Conservation (phyloP, 2,113 vertebrate species). For the Podiceps cristatus region DNA sequence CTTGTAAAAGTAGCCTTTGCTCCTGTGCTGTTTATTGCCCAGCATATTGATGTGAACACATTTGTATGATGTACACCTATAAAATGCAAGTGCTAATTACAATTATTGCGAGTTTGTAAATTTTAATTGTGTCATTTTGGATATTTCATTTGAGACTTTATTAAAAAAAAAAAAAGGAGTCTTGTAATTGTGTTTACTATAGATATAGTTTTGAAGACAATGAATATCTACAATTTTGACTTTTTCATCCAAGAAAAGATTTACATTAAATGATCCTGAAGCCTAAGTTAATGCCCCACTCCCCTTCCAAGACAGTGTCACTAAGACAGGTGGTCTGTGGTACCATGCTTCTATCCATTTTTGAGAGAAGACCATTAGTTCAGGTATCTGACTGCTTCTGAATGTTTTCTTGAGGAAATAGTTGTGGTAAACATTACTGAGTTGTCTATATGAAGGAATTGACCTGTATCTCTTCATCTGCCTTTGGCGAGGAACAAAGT, state of each 20-base stretch:
- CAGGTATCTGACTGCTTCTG: background rate
- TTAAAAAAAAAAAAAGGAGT: background rate
- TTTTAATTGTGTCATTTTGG: background rate
- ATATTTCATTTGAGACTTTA: background rate
- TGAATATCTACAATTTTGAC: background rate
- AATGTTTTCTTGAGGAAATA: background rate
- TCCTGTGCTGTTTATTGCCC: background rate
- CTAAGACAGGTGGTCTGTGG: background rate
- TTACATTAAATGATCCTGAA: background rate
- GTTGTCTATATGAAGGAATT: background rate
- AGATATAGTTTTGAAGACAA: background rate
- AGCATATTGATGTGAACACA: background rate
- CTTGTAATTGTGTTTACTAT: background rate
- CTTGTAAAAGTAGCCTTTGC: background rate
- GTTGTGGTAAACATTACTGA: background rate
- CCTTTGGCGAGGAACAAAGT: background rate
- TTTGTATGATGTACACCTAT: background rate
- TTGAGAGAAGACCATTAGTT: background rate
- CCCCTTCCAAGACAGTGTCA: background rate
- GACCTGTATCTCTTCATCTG: background rate
- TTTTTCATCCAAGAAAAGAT: background rate
- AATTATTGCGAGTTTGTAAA: background rate
- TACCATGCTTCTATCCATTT: background rate
- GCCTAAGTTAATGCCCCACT: background rate
- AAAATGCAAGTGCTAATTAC: background rate